phyloP scores from a whole-genome alignment of 1,140 invertebrate genomes.

The Bombus balteatus region DNA sequence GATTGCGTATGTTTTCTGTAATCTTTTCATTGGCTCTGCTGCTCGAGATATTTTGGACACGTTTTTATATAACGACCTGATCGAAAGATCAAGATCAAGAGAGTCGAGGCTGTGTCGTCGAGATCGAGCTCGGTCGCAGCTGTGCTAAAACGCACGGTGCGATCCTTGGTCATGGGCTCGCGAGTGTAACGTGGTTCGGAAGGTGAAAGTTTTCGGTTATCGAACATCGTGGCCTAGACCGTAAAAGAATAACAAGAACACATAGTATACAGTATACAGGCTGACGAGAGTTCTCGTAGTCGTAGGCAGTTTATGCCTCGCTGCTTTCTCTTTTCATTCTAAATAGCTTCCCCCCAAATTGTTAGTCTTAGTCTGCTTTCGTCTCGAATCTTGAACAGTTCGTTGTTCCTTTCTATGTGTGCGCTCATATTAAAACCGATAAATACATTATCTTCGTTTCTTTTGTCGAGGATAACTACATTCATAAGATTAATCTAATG shows the following conservation, averaged over 20 bases:
- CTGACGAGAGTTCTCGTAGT: conserved; percentile 39
- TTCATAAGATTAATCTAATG: no score
- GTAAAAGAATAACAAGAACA: conserved; percentile 64
- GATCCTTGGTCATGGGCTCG: conserved; percentile 53
- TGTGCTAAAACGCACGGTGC: conserved; percentile 2
- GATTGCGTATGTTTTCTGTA: not conserved
- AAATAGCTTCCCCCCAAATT: conserved; percentile 3
- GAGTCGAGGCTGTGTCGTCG: not conserved
- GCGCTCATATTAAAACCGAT: no score
- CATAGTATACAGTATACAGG: not conserved
- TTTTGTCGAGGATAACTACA: no score
- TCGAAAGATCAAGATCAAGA: conserved; percentile 61
- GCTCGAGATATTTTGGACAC: conserved; percentile 36
- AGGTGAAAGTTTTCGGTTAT: conserved; percentile 76
- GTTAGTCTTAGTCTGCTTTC: conserved; percentile 12
- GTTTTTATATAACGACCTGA: conserved; percentile 42
- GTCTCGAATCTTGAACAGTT: not conserved
- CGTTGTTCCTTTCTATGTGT: no score
- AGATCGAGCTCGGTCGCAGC: not conserved
- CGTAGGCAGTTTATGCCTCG: conserved; percentile 38
- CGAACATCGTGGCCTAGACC: conserved; percentile 75
- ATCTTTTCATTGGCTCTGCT: not conserved
- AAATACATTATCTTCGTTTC: no score
- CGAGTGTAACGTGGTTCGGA: conserved; percentile 48
- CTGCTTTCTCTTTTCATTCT: conserved; percentile 67